Evolutionary conservation across 2,888 invertebrate species (phyloP), one percentile per base, ranked within the genome.

Genomic region (Portevinia maculata): DNA sequence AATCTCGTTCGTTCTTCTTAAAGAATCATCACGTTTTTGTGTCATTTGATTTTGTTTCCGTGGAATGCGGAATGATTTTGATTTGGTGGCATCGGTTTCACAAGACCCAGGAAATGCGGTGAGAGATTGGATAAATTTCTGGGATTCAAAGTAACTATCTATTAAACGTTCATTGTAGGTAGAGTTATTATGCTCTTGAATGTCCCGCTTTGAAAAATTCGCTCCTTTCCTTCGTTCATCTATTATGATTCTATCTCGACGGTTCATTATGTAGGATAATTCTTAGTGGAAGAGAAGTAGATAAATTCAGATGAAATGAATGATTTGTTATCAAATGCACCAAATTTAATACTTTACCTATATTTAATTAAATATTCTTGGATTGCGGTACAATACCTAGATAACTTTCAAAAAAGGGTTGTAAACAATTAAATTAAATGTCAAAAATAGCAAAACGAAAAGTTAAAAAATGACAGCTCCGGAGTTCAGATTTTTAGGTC

Each of bases 11-110:
- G 2, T 34, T n/a, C 24, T n/a, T n/a, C n/a, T 32, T 46, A 8
- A n/a, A 11, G 21, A 7, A 1, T 21, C 28, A 4, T 15, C 13
- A n/a, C 17, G 5, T 1, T 5, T 24, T 21, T 30, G 13, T 8
- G 46, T 8, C 6, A 1, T 4, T 15, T 37, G 17, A 5, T 17
- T 48, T 9, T 44, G 50, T 50, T 74, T 74, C 8, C 57, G 57
- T 32, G 74, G 74, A 17, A 74, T 74, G 4, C 41, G 57, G 32
- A 74, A 74, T 0, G 57, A 34, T 30, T 57, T 74, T 3, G 64
- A 7, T 44, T 21, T 44, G 17, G 19, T 9, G 2, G 4, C 1
- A 34, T 41, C 24, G 3, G 13, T 13, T 21, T 74, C 73, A 8
- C 11, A 13, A 11, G 0, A 0, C 1, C 0, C 9, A 1, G 32